These are phyloP conservation scores for Deroplatys truncata DNA, from an alignment of 2,888 invertebrate species.

Conservation along the genomic window DNA sequence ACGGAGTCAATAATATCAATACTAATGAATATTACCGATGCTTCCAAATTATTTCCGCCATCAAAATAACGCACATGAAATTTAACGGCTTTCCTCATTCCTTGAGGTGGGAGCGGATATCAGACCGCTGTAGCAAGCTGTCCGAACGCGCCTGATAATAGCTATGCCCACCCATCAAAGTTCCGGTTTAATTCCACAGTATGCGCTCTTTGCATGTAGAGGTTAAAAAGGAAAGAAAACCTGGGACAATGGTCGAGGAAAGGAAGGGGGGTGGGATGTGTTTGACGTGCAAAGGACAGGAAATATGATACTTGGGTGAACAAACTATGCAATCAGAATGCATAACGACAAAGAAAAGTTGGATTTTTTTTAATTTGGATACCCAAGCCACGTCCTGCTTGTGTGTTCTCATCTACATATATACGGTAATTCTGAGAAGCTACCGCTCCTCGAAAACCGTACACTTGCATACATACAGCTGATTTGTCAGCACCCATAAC, in stretches of 20 bases:
- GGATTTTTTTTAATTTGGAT: background rate
- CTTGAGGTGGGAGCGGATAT: too few species aligned
- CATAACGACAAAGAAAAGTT: constrained; percentile 12
- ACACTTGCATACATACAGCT: background rate
- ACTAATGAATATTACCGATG: too few species aligned
- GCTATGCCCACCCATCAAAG: background rate
- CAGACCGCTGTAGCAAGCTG: too few species aligned
- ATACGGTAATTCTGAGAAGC: background rate
- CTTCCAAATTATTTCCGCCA: too few species aligned
- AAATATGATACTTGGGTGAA: constrained; percentile 15
- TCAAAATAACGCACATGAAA: too few species aligned
- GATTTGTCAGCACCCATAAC: background rate
- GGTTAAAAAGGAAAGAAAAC: background rate
- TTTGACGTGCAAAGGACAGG: constrained; percentile 11
- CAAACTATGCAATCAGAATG: constrained; percentile 15
- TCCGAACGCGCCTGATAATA: too few species aligned
- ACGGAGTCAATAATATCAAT: too few species aligned
- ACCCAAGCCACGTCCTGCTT: background rate
- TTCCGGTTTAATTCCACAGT: background rate
- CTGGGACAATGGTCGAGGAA: background rate
- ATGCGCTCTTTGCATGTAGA: background rate
- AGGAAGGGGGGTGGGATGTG: background rate
- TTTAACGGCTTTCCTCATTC: too few species aligned
- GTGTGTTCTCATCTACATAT: background rate
- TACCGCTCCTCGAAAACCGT: background rate